Evolutionary conservation across 2,797 vertebrate genomes (phyloP), one percentile per base, ranked within the genome.

Genomic region (Falco columbarius): DNA sequence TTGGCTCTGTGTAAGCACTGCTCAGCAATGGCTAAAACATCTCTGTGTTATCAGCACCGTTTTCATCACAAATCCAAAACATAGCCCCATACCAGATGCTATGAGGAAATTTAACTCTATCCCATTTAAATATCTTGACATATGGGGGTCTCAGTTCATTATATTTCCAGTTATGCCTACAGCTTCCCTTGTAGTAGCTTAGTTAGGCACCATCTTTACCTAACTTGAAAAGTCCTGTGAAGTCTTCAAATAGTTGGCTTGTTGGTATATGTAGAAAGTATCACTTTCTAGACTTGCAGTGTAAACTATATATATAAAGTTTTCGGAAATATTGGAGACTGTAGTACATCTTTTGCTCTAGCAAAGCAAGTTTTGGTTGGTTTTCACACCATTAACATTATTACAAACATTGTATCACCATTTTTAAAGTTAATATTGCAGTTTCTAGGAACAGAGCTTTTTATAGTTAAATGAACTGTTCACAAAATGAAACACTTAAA

Each of bases 61-160:
- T 61, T 75, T 10, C 49, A 52, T 14, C 13, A 40, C 32, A 62
- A 10, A 14, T 46, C 11, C 12, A 42, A 62, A 87, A 12, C 9
- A 6, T 6, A 47, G 32, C 51, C 29, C 9, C 1, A 1, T 34
- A 20, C 27, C 2, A 20, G 10, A 5, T 52, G 3, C 13, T 24
- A 3, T 40, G 46, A 44, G 66, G 46, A 61, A 77, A 63, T 29
- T 15, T 13, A 40, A 15, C 20, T 73, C 13, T 81, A 1, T 61
- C 20, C 4, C 9, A 76, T 44, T 24, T 47, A 52, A 81, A 7
- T 81, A 29, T 61, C 86, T 83, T 59, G 29, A 36, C 7, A 2
- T 29, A 18, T 9, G 16, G 14, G 14, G 1, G 4, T 73, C 34
- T 23, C 17, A 56, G 16, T 68, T 56, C 18, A 21, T 73, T 3